Evolutionary conservation across 2,888 invertebrate genomes (phyloP).

Genomic region (Hydrotaea cyrtoneurina): DNA sequence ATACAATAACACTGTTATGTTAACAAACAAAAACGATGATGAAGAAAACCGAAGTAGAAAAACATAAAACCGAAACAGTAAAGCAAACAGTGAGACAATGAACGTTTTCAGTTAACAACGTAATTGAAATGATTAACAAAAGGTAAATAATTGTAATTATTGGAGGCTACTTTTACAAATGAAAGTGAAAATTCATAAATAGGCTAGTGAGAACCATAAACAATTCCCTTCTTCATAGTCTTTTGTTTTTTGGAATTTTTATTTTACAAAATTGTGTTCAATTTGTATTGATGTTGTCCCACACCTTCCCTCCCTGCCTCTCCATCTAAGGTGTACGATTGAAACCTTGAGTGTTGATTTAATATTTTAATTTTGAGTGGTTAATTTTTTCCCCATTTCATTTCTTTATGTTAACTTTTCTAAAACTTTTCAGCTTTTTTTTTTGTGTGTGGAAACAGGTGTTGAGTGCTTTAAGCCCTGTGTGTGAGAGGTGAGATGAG

Average conservation of each 20-base stretch:
- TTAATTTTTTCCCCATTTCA: conserved; percentile 36
- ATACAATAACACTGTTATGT: conserved; percentile 31
- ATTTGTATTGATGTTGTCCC: not conserved
- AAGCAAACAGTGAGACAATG: conserved; percentile 49
- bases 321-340: not conserved
- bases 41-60: not conserved
- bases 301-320: not conserved
- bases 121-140: conserved; percentile 40
- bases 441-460: conserved; percentile 23
- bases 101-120: conserved; percentile 62
- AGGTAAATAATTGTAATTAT: conserved; percentile 56
- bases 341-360: not conserved
- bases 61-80: not conserved
- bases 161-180: conserved; percentile 37
- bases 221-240: conserved; percentile 10
- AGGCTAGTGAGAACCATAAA: conserved; percentile 62
- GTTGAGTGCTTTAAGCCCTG: conserved; percentile 6
- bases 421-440: conserved; percentile 36
- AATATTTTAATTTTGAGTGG: not conserved
- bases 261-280: not conserved
- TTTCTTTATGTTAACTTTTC: conserved; percentile 30
- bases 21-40: conserved; percentile 29
- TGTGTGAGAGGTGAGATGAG: not conserved
- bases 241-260: not conserved
- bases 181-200: conserved; percentile 32